Percentiles rank a stretch among this genome's conserved stretches.
Evolutionary conservation across 2,797 vertebrate species (phyloP).

Genomic region (Sparus aurata): DNA sequence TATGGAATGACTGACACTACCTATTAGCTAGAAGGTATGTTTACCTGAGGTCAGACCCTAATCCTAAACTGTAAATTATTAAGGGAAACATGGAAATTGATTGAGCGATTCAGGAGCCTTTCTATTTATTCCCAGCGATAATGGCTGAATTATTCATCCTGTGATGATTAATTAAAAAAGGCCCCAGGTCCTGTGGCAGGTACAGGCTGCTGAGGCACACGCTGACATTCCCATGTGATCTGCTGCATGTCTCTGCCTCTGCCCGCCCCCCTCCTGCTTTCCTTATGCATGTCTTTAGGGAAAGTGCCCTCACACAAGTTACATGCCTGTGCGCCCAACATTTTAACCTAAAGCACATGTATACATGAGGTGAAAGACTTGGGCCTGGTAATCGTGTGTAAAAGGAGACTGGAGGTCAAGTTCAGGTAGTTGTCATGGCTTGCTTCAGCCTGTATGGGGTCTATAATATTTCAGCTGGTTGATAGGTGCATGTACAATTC

Average conservation of each 20-base stretch:
- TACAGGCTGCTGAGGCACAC: constrained; percentile 83
- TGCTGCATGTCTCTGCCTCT: constrained; percentile 70
- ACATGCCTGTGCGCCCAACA: constrained; percentile 56
- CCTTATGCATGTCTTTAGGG: constrained; percentile 58
- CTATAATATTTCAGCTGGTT: constrained; percentile 1
- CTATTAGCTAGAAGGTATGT: constrained; percentile 43
- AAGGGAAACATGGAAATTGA: constrained; percentile 76
- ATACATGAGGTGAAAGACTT: constrained; percentile 60
- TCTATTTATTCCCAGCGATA: constrained; percentile 83
- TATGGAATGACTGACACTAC: constrained; percentile 3
- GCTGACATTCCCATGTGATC: constrained; percentile 83
- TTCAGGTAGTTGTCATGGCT: constrained; percentile 17
- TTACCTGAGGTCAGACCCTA: constrained; percentile 61
- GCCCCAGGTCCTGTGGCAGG: constrained; percentile 86
- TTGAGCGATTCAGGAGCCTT: constrained; percentile 71
- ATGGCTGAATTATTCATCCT: constrained; percentile 88
- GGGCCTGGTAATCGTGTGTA: constrained; percentile 36
- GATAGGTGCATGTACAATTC: not conserved
- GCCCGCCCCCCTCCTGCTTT: constrained; percentile 49
- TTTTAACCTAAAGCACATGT: constrained; percentile 67
- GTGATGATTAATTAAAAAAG: constrained; percentile 89
- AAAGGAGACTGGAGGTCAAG: constrained; percentile 41
- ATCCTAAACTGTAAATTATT: constrained; percentile 75
- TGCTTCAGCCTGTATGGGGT: not conserved
- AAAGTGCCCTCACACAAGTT: constrained; percentile 56